Evolutionary conservation across 2,888 invertebrate genomes (phyloP).

Genomic region (Agonum fuliginosum): DNA sequence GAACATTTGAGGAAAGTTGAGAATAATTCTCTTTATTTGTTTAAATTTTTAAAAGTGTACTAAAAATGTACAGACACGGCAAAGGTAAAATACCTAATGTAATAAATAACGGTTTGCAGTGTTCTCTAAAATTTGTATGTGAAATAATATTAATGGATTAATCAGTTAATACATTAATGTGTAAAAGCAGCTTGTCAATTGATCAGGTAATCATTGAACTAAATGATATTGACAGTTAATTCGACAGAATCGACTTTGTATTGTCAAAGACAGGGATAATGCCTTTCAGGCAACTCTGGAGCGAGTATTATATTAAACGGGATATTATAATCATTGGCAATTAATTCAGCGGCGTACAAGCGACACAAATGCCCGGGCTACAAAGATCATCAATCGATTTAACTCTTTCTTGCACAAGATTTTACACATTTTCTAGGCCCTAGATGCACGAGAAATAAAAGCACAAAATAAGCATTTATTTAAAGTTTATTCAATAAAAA

Average conservation of each 20-base stretch:
- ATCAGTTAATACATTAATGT: not conserved
- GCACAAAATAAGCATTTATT: too few species aligned
- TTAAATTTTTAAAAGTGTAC: too few species aligned
- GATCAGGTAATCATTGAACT: constrained; percentile 16
- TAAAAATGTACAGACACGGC: too few species aligned
- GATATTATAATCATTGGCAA: constrained; percentile 20
- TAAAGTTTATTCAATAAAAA: too few species aligned
- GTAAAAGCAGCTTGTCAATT: constrained; percentile 8
- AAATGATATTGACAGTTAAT: constrained; percentile 8
- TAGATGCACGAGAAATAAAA: too few species aligned
- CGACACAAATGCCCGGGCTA: not conserved
- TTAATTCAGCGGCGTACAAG: not conserved
- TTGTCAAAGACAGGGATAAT: not conserved
- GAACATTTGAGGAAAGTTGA: too few species aligned
- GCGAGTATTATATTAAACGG: constrained; percentile 13
- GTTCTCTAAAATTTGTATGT: too few species aligned
- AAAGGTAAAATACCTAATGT: too few species aligned
- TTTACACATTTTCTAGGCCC: too few species aligned
- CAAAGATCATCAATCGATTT: constrained; percentile 3
- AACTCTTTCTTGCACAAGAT: too few species aligned
- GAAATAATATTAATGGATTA: not conserved
- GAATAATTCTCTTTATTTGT: too few species aligned
- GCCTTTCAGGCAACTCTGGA: not conserved
- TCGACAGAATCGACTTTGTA: not conserved
- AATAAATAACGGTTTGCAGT: too few species aligned